Conservation (phyloP, 2,113 vertebrate species). For the Cinclus mexicanus region DNA sequence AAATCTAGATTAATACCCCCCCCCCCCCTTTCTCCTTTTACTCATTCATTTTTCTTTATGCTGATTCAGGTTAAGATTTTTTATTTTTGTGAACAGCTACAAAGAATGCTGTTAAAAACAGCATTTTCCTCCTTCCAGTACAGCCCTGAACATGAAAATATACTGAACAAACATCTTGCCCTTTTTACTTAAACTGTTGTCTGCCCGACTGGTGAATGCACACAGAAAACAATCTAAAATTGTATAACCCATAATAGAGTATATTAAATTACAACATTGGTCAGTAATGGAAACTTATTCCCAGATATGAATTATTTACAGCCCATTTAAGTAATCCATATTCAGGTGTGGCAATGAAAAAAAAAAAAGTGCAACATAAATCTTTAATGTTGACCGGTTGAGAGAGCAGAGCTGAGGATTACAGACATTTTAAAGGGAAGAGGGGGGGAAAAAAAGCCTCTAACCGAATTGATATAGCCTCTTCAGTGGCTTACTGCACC, state of each 20-base stretch:
- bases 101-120: slow-evolving; percentile 60
- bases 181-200: slow-evolving; percentile 83
- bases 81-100: slow-evolving; percentile 65
- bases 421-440: slow-evolving; percentile 80
- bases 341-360: slow-evolving; percentile 94
- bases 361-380: slow-evolving; percentile 85
- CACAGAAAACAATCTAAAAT: slow-evolving; percentile 87
- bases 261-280: slow-evolving; percentile 95
- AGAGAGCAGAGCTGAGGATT: slow-evolving; percentile 84
- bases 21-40: not conserved
- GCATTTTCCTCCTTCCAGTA: slow-evolving; percentile 64
- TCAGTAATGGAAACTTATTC: slow-evolving; percentile 96
- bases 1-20: slow-evolving; percentile 69
- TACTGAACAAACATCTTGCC: slow-evolving; percentile 77
- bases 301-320: slow-evolving; percentile 99
- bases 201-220: slow-evolving; percentile 75
- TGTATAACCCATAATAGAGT: slow-evolving; percentile 88
- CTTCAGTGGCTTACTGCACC: slow-evolving; percentile 79
- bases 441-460: not conserved
- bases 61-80: slow-evolving; percentile 75
- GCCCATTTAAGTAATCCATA: slow-evolving; percentile 97
- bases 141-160: slow-evolving; percentile 71
- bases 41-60: slow-evolving; percentile 69
- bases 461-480: slow-evolving; percentile 77
- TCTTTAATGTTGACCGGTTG: slow-evolving; percentile 90